Evolutionary conservation across 2,113 vertebrate species (phyloP), one percentile per base, ranked within the genome.

Genomic region (Carassius auratus): DNA sequence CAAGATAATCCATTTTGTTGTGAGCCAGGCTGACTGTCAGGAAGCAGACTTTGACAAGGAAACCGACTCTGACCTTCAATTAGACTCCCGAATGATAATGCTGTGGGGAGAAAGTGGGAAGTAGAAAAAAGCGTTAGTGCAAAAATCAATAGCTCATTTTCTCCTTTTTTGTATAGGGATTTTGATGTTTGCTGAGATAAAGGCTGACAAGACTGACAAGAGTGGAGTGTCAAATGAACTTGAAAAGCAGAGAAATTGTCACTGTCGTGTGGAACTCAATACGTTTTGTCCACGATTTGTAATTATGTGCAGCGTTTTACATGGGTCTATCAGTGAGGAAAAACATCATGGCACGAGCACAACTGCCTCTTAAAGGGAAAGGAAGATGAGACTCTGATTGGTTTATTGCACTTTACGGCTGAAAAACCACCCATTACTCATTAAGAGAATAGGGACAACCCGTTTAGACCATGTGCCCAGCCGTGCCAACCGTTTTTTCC

Each of bases 81-180:
- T 97, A 96, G 95, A 93, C 95, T 94, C 90, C 88, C 90, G 94
- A 94, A 97, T 97, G 95, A 97, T 95, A 97, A 96, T 95, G 95
- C 95, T 91, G 85, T 90, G 88, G 92, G 93, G 93, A 42, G 91
- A 93, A 91, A 92, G 84, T 52, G 83, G 91, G 77, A 86, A 89
- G 90, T 86, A 87, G 79, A 84, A 83, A 45, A 42, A 85, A 86
- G 88, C 86, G 91, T 92, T 93, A 91, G 88, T 68, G 84, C 76
- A 86, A 92, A 97, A 97, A 98, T 97, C 96, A 95, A 97, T 98
- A 96, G 92, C 96, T 97, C 90, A 97, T 97, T 97, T 97, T 97
- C 94, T 96, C 87, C 93, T 94, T 95, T 94, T 96, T 96, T 96
- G 93, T 96, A 93, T 95, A 96, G 91, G 92, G 94, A 96, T 97